Base-by-base conservation (phyloP, 2,888 invertebrate genomes). In the Chrysodeixis includens region DNA sequence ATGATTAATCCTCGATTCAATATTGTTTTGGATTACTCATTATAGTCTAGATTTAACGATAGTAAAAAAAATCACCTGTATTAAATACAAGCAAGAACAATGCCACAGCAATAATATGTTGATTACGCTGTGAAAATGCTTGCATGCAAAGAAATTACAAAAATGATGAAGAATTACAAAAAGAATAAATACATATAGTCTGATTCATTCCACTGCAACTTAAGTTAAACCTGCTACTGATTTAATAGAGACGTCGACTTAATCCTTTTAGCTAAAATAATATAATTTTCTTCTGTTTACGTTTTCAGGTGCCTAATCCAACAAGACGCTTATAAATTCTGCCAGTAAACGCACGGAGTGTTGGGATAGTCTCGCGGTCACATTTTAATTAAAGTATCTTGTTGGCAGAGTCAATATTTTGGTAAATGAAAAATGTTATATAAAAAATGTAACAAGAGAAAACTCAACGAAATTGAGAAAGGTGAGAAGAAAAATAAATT, bases 1-100 rank as follows among this genome's bases (percentile, higher is more conserved):
- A 49, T 75, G 60, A 69, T 75, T 63, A 51, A 58, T 53, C 55
- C 46, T 9, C 53, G 55, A 60, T 46, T 44, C 53, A 56, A 49
- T 10, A 52, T 30, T 32, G 51, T 56, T 72, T 69, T 52, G 54
- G 52, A n/a, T 6, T 26, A 26, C 57, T 59, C n/a, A 40, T 0
- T 14, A 35, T 12, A 35, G 3, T 35, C 1, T 12, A 14, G 2
- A n/a, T 40, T n/a, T n/a, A 26, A 6, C 26, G 6, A 26, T 26
- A n/a, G n/a, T n/a, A n/a, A n/a, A n/a, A n/a, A n/a, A n/a, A n/a
- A n/a, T n/a, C n/a, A n/a, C n/a, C n/a, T n/a, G n/a, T n/a, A n/a
- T n/a, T n/a, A n/a, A n/a, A n/a, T n/a, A n/a, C n/a, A n/a, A n/a
- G n/a, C n/a, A n/a, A n/a, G n/a, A n/a, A n/a, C n/a, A n/a, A n/a